phyloP scores from a whole-genome alignment of 1,140 invertebrate genomes.

The Pogonus chalceus region DNA sequence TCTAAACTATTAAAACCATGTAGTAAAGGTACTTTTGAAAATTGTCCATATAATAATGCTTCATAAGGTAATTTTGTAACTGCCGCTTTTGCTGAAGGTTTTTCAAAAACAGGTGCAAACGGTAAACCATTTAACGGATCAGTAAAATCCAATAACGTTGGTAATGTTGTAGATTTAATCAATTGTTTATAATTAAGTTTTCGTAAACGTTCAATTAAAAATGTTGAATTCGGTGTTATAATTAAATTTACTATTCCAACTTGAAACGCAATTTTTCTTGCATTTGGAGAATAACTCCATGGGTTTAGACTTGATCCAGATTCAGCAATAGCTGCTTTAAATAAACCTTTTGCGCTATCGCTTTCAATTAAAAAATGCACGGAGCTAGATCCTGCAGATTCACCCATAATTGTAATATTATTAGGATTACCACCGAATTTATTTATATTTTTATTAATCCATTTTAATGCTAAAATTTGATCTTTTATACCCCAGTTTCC shows the following conservation, averaged over 20 bases:
- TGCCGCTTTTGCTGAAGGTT: not conserved
- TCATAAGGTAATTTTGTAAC: not conserved
- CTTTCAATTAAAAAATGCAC: constrained; percentile 16
- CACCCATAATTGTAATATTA: constrained; percentile 19
- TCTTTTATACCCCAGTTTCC: constrained; percentile 41
- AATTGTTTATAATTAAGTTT: not conserved
- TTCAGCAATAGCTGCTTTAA: not conserved
- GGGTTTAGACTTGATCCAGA: not conserved
- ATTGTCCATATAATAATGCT: not conserved
- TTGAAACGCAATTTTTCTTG: not conserved
- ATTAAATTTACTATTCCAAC: not conserved
- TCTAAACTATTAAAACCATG: not conserved
- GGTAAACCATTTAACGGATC: not conserved
- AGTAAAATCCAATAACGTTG: not conserved
- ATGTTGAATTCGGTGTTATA: not conserved
- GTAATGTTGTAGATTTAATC: not conserved
- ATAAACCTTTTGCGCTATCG: constrained; percentile 14
- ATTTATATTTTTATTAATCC: constrained; percentile 34
- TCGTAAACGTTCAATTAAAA: not conserved
- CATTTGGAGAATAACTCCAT: not conserved
- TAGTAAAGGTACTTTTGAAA: not conserved
- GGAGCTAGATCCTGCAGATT: constrained; percentile 18
- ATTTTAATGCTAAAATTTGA: constrained; percentile 34
- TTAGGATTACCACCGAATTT: constrained; percentile 23
- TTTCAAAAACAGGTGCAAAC: not conserved